phyloP scores from a whole-genome alignment of 2,888 invertebrate species.

The Rhodophaea formosa region DNA sequence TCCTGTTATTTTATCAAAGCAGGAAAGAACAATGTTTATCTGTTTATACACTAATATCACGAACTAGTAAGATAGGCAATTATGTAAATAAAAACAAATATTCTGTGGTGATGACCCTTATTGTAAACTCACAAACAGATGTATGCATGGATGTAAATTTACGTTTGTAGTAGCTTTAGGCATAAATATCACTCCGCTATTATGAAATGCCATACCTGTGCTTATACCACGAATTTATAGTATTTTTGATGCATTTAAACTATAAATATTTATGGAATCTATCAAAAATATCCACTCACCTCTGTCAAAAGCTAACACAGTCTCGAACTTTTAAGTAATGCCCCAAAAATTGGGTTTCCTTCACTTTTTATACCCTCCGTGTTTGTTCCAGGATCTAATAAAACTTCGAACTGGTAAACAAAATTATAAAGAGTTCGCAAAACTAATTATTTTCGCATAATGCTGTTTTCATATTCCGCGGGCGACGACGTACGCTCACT shows the following conservation, averaged over 20 bases:
- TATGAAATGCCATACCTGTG: too few relatives aligned
- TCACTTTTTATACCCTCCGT: conserved; percentile 28
- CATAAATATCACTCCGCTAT: too few relatives aligned
- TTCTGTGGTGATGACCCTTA: too few relatives aligned
- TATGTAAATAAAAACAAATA: too few relatives aligned
- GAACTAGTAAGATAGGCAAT: too few relatives aligned
- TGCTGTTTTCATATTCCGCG: conserved; percentile 27
- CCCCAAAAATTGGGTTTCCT: neutral
- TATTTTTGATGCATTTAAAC: too few relatives aligned
- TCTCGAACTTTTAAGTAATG: conserved; percentile 19
- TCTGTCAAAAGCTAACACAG: neutral
- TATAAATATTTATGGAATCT: too few relatives aligned
- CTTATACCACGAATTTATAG: too few relatives aligned
- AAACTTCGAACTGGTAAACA: conserved; percentile 30
- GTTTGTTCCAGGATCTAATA: conserved; percentile 34
- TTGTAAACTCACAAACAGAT: too few relatives aligned
- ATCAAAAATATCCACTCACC: neutral
- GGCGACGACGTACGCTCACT: conserved; percentile 28
- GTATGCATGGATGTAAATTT: too few relatives aligned
- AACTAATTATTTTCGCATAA: conserved; percentile 31
- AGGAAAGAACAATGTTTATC: neutral
- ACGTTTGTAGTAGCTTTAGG: too few relatives aligned
- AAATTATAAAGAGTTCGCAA: conserved; percentile 27
- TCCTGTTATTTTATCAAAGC: neutral
- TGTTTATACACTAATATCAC: too few relatives aligned